phyloP scores from a whole-genome alignment of 2,888 invertebrate genomes.

The Drosophila prostipennis region DNA sequence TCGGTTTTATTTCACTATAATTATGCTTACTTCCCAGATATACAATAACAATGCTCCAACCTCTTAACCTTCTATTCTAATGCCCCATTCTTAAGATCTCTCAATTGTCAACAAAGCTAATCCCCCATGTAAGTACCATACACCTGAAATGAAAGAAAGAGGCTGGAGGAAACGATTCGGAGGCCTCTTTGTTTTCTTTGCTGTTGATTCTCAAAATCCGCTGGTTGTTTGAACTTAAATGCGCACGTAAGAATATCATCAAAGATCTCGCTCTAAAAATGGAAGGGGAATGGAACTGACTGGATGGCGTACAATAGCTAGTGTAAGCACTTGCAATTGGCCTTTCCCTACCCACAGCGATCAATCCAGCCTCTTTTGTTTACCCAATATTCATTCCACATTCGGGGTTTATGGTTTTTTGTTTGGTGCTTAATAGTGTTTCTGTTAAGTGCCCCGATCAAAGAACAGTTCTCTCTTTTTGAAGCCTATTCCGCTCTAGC shows the following conservation, averaged over 20 bases:
- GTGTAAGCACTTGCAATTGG: constrained; percentile 66
- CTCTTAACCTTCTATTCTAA: constrained; percentile 20
- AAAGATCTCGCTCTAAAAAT: constrained; percentile 39
- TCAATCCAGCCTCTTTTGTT: constrained; percentile 51
- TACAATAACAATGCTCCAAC: constrained; percentile 17
- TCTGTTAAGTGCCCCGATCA: constrained; percentile 27
- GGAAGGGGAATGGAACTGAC: background rate
- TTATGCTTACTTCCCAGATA: background rate
- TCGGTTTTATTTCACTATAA: background rate
- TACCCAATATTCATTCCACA: constrained; percentile 58
- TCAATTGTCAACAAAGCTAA: constrained; percentile 57
- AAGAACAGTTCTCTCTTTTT: background rate
- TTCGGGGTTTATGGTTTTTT: constrained; percentile 5
- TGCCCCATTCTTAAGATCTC: background rate
- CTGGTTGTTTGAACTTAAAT: constrained; percentile 58
- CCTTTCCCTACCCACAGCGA: constrained; percentile 23
- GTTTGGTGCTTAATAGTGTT: constrained; percentile 16
- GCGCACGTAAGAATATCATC: constrained; percentile 56
- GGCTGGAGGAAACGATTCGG: background rate
- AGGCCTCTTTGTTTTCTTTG: constrained; percentile 52
- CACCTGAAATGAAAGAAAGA: background rate
- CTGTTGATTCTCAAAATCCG: constrained; percentile 59
- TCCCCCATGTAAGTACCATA: constrained; percentile 55
- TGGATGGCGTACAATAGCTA: constrained; percentile 57
- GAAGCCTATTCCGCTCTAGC: no score